These are phyloP conservation scores for Miniopterus natalensis DNA, from an alignment of 2,113 vertebrate genomes.

Conservation along the genomic window DNA sequence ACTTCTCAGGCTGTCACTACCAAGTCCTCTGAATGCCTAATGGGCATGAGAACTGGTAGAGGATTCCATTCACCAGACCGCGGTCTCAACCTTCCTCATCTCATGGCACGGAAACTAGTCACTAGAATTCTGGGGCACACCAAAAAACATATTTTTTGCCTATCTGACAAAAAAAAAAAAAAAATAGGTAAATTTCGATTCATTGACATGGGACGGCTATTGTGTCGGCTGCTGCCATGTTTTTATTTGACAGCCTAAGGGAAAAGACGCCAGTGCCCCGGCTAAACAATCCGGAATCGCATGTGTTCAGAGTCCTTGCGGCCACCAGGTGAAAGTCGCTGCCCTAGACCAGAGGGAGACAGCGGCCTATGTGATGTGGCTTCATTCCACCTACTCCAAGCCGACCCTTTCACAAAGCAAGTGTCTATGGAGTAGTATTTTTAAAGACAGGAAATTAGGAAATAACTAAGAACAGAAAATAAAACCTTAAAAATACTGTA, in stretches of 20 bases:
- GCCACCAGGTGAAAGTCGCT: neutral
- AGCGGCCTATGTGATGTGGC: accelerated
- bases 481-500: neutral
- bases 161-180: neutral
- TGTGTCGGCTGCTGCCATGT: neutral
- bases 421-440: neutral
- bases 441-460: neutral
- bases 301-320: neutral
- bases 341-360: neutral
- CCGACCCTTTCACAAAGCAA: neutral
- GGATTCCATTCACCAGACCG: too few species aligned
- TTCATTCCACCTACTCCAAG: neutral
- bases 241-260: neutral
- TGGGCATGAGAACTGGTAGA: neutral
- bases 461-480: neutral
- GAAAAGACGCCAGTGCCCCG: neutral
- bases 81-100: neutral
- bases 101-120: neutral
- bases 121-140: neutral
- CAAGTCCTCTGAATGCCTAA: neutral
- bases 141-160: neutral
- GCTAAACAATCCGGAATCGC: neutral
- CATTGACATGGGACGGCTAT: neutral
- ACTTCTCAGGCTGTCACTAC: neutral
- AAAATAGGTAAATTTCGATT: neutral